These are phyloP conservation scores for Phyllostomus hastatus DNA, from an alignment of 2,113 vertebrate species.

Conservation along the genomic window DNA sequence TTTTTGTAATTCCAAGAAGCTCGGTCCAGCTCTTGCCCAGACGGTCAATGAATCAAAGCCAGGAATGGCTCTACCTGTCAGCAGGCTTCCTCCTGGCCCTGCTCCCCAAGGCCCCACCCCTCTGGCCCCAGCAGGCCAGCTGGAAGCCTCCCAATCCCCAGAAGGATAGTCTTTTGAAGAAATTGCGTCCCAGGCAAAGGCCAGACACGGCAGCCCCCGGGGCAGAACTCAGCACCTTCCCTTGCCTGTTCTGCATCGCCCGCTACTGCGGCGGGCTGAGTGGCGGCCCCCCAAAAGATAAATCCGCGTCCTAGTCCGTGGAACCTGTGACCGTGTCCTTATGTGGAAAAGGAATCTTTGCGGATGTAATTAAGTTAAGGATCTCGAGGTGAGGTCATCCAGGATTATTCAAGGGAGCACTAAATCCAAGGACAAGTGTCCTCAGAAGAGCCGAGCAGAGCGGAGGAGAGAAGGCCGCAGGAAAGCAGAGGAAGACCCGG, in stretches of 20 bases:
- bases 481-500: not conserved
- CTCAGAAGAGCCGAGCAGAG: not conserved
- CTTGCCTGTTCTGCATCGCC: not conserved
- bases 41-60: slow-evolving; percentile 74
- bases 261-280: not conserved
- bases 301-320: accelerated
- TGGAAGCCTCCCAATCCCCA: slow-evolving; percentile 4
- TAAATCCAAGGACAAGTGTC: not conserved
- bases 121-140: not conserved
- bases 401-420: not conserved
- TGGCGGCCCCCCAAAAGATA: not conserved
- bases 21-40: slow-evolving; percentile 45
- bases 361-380: not conserved
- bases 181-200: not conserved
- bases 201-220: not conserved
- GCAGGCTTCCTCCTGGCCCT: not conserved
- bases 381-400: not conserved
- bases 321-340: not conserved
- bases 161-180: not conserved
- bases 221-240: not conserved
- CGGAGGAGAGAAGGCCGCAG: not conserved
- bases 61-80: slow-evolving; percentile 61
- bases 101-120: not conserved
- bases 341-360: slow-evolving; percentile 31
- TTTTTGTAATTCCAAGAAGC: slow-evolving; percentile 67